Evolutionary conservation across 2,797 vertebrate genomes (phyloP).

Genomic region (Malacoraja senta): DNA sequence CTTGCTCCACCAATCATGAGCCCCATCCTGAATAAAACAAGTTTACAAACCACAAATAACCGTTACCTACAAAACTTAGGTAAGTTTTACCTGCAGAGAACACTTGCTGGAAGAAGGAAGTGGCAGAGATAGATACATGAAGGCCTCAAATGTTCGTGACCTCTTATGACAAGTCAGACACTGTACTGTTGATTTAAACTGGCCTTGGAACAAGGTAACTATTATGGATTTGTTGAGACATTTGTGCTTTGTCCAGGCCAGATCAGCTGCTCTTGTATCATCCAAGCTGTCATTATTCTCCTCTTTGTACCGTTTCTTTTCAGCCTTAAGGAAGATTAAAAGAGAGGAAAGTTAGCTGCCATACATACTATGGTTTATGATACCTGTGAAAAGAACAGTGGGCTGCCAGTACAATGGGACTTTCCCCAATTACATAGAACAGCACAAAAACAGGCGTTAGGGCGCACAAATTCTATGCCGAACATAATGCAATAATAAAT

Average conservation of each 20-base stretch:
- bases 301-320: constrained; percentile 86
- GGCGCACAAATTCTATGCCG: too few species aligned
- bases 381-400: neutral
- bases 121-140: constrained; percentile 90
- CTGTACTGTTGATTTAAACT: constrained; percentile 96
- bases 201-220: constrained; percentile 90
- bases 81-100: constrained; percentile 74
- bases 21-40: neutral
- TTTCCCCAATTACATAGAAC: neutral
- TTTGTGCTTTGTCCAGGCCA: constrained; percentile 92
- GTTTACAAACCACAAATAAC: neutral
- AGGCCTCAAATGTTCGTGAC: constrained; percentile 92
- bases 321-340: constrained; percentile 65
- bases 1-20: neutral
- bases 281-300: constrained; percentile 86
- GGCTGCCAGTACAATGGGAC: neutral
- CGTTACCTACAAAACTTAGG: neutral
- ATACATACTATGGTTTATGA: neutral
- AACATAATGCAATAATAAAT: too few species aligned
- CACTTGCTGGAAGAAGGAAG: constrained; percentile 89
- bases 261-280: constrained; percentile 75
- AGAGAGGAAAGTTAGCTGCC: neutral
- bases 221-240: constrained; percentile 93
- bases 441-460: too few species aligned
- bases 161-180: constrained; percentile 89